Evolutionary conservation across 2,113 vertebrate genomes (phyloP).

Genomic region (Neolamprologus caudopunctatus): DNA sequence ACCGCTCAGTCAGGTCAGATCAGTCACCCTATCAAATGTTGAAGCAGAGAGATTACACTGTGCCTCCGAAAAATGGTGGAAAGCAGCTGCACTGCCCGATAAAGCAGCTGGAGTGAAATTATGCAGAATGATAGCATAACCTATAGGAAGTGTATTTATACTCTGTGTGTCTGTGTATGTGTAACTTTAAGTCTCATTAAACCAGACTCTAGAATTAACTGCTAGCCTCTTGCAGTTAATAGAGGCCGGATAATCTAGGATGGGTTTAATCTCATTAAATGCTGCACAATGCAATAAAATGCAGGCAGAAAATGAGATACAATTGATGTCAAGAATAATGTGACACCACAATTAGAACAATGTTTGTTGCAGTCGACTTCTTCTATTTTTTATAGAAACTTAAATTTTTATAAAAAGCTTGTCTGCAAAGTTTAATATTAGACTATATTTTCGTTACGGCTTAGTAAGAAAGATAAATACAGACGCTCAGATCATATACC

Average conservation of each 20-base stretch:
- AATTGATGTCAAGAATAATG: neutral
- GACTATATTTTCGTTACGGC: rapidly evolving
- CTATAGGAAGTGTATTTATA: conserved; percentile 2
- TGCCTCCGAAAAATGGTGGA: neutral
- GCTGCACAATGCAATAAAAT: neutral
- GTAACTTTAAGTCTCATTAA: neutral
- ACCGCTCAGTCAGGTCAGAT: conserved; percentile 14
- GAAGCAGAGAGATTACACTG: neutral
- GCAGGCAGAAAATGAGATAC: neutral
- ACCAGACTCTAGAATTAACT: conserved; percentile 3
- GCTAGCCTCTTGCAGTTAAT: neutral
- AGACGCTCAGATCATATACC: neutral
- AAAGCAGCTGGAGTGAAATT: neutral
- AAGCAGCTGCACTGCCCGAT: neutral
- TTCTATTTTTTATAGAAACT: neutral
- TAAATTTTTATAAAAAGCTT: neutral
- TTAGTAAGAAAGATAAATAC: neutral
- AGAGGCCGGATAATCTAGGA: conserved; percentile 12
- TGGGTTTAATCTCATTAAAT: conserved; percentile 31
- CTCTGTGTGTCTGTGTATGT: neutral
- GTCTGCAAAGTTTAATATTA: neutral
- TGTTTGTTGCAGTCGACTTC: neutral
- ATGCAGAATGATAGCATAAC: neutral
- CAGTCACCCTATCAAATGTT: conserved; percentile 7
- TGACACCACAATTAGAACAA: neutral